Conservation (phyloP, 2,113 vertebrate species). For the Lontra canadensis region DNA sequence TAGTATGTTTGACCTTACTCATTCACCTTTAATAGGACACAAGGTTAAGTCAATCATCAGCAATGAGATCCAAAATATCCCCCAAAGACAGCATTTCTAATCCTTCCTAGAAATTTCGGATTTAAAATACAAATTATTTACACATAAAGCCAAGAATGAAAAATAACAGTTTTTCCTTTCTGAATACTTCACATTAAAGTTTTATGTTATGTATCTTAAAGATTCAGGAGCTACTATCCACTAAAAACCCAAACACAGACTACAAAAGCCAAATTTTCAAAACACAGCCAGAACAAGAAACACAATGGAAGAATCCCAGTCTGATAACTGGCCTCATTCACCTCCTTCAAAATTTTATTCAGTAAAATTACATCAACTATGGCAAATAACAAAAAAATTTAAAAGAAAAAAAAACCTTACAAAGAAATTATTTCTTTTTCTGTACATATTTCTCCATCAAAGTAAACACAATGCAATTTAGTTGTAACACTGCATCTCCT, state of each 20-base stretch:
- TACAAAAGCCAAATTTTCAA: neutral
- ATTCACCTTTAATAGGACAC: neutral
- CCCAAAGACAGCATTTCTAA: neutral
- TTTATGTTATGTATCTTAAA: neutral
- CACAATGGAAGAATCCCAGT: neutral
- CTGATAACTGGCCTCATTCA: neutral
- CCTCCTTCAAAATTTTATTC: neutral
- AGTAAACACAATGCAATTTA: neutral
- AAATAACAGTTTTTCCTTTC: neutral
- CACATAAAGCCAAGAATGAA: neutral
- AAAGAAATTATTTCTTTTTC: neutral
- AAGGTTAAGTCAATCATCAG: conserved; percentile 41
- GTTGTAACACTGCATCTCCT: neutral
- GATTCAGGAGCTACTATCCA: neutral
- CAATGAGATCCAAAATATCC: neutral
- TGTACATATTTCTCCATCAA: neutral
- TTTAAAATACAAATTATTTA: conserved; percentile 41
- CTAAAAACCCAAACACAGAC: neutral
- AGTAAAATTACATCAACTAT: neutral
- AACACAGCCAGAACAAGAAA: neutral
- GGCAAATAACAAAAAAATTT: conserved; percentile 17
- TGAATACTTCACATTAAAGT: neutral
- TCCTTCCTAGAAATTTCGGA: neutral
- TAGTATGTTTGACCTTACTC: conserved; percentile 18
- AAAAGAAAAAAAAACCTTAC: neutral